Evolutionary conservation across 2,797 vertebrate genomes (phyloP).

Genomic region (Sardinella longiceps): DNA sequence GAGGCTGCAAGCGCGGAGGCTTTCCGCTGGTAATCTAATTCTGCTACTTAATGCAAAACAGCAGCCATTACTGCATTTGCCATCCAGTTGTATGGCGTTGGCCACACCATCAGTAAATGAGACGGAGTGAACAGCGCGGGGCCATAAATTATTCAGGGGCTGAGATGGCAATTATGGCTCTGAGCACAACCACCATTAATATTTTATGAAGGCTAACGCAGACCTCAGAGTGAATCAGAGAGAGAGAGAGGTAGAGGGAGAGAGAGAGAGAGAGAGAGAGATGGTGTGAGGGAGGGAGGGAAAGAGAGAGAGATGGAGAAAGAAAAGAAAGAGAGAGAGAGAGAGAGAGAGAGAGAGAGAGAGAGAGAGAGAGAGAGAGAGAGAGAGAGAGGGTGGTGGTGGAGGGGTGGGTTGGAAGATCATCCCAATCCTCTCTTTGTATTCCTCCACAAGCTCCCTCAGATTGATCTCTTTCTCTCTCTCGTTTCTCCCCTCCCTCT

Average conservation of each 20-base stretch:
- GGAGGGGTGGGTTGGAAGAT: constrained; percentile 14
- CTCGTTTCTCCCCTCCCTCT: constrained; percentile 29
- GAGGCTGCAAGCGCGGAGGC: constrained; percentile 63
- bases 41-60: constrained; percentile 90
- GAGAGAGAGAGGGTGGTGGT: constrained; percentile 13
- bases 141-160: constrained; percentile 99
- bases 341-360: constrained; percentile 31
- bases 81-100: constrained; percentile 84
- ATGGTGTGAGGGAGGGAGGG: constrained; percentile 43
- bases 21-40: constrained; percentile 89
- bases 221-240: constrained; percentile 92
- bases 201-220: constrained; percentile 99
- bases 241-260: constrained; percentile 70
- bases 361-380: constrained; percentile 25
- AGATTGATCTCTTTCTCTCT: constrained; percentile 36
- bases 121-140: constrained; percentile 89
- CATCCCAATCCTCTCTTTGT: constrained; percentile 43
- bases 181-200: constrained; percentile 99
- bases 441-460: constrained; percentile 46
- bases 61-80: constrained; percentile 86
- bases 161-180: constrained; percentile 99
- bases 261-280: constrained; percentile 86
- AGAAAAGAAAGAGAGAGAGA: constrained; percentile 34
- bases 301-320: not conserved
- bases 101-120: constrained; percentile 88